Evolutionary conservation across 1,140 invertebrate species (phyloP), one percentile per base, ranked within the genome.

Genomic region (Vollenhovia emeryi): DNA sequence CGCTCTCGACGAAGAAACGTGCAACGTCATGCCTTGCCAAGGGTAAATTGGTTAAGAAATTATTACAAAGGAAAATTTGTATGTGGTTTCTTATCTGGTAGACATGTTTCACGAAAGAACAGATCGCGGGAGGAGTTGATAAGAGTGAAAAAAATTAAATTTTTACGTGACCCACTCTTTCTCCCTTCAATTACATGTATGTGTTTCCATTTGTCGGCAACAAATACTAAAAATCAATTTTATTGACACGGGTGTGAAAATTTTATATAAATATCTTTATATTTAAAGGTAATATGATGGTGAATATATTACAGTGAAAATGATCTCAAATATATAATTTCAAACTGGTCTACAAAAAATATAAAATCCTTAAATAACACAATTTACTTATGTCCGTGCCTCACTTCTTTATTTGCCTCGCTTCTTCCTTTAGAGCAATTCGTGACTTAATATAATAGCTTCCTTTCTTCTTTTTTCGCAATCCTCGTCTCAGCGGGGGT

Each of bases 21-120:
- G 33, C 50, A 15, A 15, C 52, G 55, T 40, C 68, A 71, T 27
- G 68, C 5, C 18, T 33, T 48, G 66, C 15, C 66, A 48, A 36
- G 45, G 21, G 11, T 66, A 45, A 27, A 50, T 30, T 50, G 30
- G 30, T 52, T 52, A 33, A 73, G n/a, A 73, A 52, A 73, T 73
- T 52, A 36, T 4, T 55, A 73, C 48, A 52, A 45, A 69, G 15
- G 13, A 55, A 55, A 73, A 33, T 52, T 52, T 52, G 27, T 55
- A 55, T 8, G 30, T 6, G 6, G 9, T 52, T 2, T 69, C 36
- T 69, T 69, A 27, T 36, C 3, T n/a, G 66, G 24, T n/a, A 21
- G 6, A 30, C 7, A 68, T 45, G 43, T 48, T 71, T 50, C 45
- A 15, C 30, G 48, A 66, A 9, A 66, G 33, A 45, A 30, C 33